Evolutionary conservation across 2,888 invertebrate species (phyloP).

Genomic region (Marronus borbonicus): DNA sequence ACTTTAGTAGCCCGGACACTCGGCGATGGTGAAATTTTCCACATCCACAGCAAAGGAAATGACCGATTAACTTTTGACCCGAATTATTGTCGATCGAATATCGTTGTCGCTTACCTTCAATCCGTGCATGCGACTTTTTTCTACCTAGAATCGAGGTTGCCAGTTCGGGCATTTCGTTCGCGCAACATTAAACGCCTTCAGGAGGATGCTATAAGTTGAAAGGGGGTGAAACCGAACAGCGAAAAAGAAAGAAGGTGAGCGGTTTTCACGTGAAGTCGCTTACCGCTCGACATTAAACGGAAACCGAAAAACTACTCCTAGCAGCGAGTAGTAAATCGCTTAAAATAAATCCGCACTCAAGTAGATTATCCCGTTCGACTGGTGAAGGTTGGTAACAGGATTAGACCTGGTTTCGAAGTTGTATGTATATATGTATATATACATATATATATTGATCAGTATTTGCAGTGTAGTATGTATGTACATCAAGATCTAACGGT

Average conservation of each 20-base stretch:
- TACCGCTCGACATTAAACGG: conserved; percentile 39
- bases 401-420: conserved; percentile 30
- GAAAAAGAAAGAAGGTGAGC: background rate
- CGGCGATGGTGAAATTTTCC: background rate
- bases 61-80: conserved; percentile 26
- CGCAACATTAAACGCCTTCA: conserved; percentile 23
- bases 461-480: too few relatives aligned
- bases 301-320: conserved; percentile 37
- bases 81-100: conserved; percentile 7
- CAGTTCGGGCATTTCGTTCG: background rate
- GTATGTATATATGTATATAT: too few relatives aligned
- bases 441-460: too few relatives aligned
- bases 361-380: conserved; percentile 43
- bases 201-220: background rate
- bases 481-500: too few relatives aligned
- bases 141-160: background rate
- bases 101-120: background rate
- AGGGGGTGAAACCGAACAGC: background rate
- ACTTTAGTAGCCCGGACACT: too few relatives aligned
- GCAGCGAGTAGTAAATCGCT: conserved; percentile 23
- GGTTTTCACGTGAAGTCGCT: conserved; percentile 36
- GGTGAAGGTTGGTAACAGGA: conserved; percentile 35
- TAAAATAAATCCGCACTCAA: conserved; percentile 46
- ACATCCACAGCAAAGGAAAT: conserved; percentile 4
- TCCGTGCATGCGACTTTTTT: conserved; percentile 1